These are phyloP conservation scores for Himalopsyche tibetana DNA, from an alignment of 2,888 invertebrate genomes.

Conservation along the genomic window DNA sequence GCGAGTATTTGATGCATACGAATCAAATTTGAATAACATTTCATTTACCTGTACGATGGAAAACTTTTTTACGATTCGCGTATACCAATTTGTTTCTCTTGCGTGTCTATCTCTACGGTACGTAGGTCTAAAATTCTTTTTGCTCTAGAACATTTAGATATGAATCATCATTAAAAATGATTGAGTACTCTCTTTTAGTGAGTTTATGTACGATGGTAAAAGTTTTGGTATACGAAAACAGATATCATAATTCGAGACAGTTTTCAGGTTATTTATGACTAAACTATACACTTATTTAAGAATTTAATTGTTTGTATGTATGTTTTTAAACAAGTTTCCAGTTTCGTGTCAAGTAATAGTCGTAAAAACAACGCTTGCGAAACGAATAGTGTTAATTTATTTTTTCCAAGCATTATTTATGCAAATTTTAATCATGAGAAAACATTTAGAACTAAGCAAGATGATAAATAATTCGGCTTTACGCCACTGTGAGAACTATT, in stretches of 20 bases:
- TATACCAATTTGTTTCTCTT: conserved; percentile 36
- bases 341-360: too few relatives aligned
- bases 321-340: neutral
- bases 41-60: conserved; percentile 33
- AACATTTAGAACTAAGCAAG: too few relatives aligned
- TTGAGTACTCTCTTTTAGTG: conserved; percentile 34
- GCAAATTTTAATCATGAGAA: too few relatives aligned
- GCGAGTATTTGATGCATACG: conserved; percentile 41
- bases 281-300: neutral
- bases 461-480: too few relatives aligned
- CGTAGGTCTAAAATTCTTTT: neutral
- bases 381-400: too few relatives aligned
- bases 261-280: neutral
- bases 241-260: conserved; percentile 12
- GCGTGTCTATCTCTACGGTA: conserved; percentile 3
- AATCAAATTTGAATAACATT: conserved; percentile 41
- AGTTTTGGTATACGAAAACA: neutral
- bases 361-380: too few relatives aligned
- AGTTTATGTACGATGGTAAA: neutral
- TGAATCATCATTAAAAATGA: conserved; percentile 46
- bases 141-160: conserved; percentile 20
- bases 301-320: conserved; percentile 19
- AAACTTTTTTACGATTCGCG: conserved; percentile 43
- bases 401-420: too few relatives aligned
- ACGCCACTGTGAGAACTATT: too few relatives aligned